A percentile compares a stretch with the other conserved stretches of the same genome.
Evolutionary conservation across 1,140 invertebrate species (phyloP).

Genomic region (Probaryconus sp.): DNA sequence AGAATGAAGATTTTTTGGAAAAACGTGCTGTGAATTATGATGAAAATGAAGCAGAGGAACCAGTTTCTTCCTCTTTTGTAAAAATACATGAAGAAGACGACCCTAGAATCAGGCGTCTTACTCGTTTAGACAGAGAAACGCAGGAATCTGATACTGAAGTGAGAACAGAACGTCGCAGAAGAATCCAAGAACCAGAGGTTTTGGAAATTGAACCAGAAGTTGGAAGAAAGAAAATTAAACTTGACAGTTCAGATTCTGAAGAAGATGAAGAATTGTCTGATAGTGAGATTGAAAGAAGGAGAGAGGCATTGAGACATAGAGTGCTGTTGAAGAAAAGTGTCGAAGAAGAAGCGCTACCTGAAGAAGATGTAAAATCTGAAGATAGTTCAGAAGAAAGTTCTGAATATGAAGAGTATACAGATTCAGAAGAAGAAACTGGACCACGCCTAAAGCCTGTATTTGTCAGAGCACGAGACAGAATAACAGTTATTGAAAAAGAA

Average conservation of each 20-base stretch:
- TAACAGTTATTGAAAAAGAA: slow-evolving; percentile 97
- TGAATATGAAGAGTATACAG: slow-evolving; percentile 92
- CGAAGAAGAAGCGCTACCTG: slow-evolving; percentile 80
- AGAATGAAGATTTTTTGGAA: slow-evolving; percentile 90
- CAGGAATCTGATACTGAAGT: slow-evolving; percentile 82
- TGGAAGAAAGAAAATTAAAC: slow-evolving; percentile 68
- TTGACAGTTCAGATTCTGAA: slow-evolving; percentile 78
- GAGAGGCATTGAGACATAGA: slow-evolving; percentile 84
- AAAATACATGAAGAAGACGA: slow-evolving; percentile 82
- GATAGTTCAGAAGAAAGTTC: slow-evolving; percentile 88
- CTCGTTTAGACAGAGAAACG: slow-evolving; percentile 78
- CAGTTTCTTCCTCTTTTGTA: slow-evolving; percentile 56
- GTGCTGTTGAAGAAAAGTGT: slow-evolving; percentile 85
- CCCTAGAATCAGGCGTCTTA: slow-evolving; percentile 84
- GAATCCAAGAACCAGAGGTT: slow-evolving; percentile 85
- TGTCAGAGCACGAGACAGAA: slow-evolving; percentile 94
- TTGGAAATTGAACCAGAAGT: slow-evolving; percentile 80
- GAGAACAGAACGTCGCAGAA: slow-evolving; percentile 78
- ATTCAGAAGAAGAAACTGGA: slow-evolving; percentile 91
- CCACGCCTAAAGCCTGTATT: slow-evolving; percentile 98
- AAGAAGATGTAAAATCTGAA: slow-evolving; percentile 87
- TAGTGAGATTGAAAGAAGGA: slow-evolving; percentile 88
- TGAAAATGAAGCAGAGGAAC: slow-evolving; percentile 49
- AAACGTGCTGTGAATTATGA: slow-evolving; percentile 71
- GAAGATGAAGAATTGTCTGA: slow-evolving; percentile 88